Evolutionary conservation across 2,797 vertebrate genomes (phyloP).

Genomic region (Enteromius treurensis): DNA sequence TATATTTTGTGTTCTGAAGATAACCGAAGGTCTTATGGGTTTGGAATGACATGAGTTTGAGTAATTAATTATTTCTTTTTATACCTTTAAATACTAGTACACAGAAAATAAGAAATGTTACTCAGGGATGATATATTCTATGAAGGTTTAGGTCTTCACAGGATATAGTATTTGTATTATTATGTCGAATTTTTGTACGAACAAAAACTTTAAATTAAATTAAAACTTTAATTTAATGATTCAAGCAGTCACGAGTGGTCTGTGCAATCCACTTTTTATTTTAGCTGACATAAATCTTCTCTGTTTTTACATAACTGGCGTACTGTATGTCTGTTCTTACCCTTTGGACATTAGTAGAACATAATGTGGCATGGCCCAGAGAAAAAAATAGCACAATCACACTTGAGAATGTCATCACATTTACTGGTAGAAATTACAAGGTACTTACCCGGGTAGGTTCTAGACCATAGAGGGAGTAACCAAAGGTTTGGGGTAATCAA

Average conservation of each 20-base stretch:
- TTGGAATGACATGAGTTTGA: not conserved
- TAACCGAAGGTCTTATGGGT: not conserved
- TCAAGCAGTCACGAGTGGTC: not conserved
- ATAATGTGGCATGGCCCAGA: not conserved
- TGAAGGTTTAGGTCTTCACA: not conserved
- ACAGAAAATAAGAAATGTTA: not conserved
- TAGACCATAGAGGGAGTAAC: not conserved
- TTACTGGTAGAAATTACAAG: not conserved
- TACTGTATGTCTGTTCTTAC: not conserved
- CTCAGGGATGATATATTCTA: slow-evolving; percentile 12
- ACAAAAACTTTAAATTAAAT: not conserved
- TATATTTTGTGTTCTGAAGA: not conserved
- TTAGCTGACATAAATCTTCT: not conserved
- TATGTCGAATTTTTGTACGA: not conserved
- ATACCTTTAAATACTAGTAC: not conserved
- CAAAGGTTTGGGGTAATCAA: no score
- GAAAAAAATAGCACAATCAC: not conserved
- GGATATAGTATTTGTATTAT: not conserved
- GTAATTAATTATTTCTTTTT: no score
- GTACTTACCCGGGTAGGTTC: not conserved
- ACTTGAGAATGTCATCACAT: not conserved
- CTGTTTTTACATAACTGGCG: not conserved
- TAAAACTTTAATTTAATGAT: not conserved
- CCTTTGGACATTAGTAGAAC: not conserved
- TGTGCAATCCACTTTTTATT: not conserved